phyloP scores from a whole-genome alignment of 2,888 invertebrate genomes.

The Diploptera punctata region DNA sequence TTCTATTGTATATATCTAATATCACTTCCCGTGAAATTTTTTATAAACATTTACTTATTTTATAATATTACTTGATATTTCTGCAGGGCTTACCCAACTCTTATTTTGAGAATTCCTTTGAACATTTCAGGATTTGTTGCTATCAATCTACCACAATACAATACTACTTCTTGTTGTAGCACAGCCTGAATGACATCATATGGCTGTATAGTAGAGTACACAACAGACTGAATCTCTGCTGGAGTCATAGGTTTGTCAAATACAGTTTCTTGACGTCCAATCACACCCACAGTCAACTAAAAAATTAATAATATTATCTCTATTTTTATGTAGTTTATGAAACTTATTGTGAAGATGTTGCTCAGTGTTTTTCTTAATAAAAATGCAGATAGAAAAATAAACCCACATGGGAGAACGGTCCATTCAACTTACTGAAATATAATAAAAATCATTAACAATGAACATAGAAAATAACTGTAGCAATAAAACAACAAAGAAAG shows the following conservation, averaged over 20 bases:
- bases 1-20: too few species aligned
- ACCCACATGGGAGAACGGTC: too few species aligned
- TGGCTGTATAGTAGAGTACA: conserved; percentile 89
- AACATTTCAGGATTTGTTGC: conserved; percentile 94
- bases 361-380: neutral
- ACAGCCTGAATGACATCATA: conserved; percentile 93
- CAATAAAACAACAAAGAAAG: too few species aligned
- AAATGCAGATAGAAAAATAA: conserved; percentile 13
- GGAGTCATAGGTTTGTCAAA: conserved; percentile 98
- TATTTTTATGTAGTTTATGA: too few species aligned
- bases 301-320: conserved; percentile 34
- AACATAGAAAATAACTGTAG: too few species aligned
- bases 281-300: conserved; percentile 90
- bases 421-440: too few species aligned
- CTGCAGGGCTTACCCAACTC: conserved; percentile 66
- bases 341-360: too few species aligned
- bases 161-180: conserved; percentile 89
- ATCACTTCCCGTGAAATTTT: too few species aligned
- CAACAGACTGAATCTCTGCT: conserved; percentile 89
- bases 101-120: conserved; percentile 87
- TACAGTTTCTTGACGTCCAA: conserved; percentile 93
- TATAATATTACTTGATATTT: too few species aligned
- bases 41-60: too few species aligned
- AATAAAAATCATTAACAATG: too few species aligned
- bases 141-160: conserved; percentile 93